Conservation (phyloP, 2,113 vertebrate genomes). For the Corydoras sp. region DNA sequence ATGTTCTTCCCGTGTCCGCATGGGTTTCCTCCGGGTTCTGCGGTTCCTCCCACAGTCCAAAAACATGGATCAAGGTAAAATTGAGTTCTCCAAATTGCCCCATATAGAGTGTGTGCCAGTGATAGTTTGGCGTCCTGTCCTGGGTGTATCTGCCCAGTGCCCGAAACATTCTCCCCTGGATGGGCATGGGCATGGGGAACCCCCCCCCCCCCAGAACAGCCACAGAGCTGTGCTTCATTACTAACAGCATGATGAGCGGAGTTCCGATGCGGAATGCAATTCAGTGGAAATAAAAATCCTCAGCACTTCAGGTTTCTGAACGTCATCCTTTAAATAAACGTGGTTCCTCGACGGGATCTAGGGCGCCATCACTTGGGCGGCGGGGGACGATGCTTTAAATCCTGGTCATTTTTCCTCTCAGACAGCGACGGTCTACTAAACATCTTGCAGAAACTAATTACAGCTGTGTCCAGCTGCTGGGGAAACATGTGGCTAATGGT, state of each 20-base stretch:
- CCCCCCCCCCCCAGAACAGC: too few relatives aligned
- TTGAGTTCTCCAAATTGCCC: too few relatives aligned
- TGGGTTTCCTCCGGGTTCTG: too few relatives aligned
- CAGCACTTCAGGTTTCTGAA: not conserved
- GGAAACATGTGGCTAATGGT: constrained; percentile 10
- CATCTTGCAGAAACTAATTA: not conserved
- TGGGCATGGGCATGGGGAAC: too few relatives aligned
- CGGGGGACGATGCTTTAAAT: not conserved
- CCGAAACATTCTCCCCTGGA: too few relatives aligned
- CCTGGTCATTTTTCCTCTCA: not conserved
- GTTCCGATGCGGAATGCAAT: not conserved
- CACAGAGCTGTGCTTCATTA: not conserved
- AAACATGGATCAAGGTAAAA: too few relatives aligned
- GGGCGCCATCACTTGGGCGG: not conserved
- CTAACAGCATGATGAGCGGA: not conserved
- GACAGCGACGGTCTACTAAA: not conserved
- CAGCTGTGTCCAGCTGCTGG: constrained; percentile 8
- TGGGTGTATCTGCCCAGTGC: too few relatives aligned
- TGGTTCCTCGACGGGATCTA: not conserved
- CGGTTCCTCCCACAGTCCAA: too few relatives aligned
- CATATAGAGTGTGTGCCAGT: too few relatives aligned
- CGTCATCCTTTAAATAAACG: not conserved
- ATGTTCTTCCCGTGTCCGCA: too few relatives aligned
- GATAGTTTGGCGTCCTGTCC: too few relatives aligned
- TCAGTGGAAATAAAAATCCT: not conserved